A percentile compares a stretch with the other conserved stretches of the same genome.
Conservation (phyloP, 2,797 vertebrate species). For the Peromyscus aztecus region DNA sequence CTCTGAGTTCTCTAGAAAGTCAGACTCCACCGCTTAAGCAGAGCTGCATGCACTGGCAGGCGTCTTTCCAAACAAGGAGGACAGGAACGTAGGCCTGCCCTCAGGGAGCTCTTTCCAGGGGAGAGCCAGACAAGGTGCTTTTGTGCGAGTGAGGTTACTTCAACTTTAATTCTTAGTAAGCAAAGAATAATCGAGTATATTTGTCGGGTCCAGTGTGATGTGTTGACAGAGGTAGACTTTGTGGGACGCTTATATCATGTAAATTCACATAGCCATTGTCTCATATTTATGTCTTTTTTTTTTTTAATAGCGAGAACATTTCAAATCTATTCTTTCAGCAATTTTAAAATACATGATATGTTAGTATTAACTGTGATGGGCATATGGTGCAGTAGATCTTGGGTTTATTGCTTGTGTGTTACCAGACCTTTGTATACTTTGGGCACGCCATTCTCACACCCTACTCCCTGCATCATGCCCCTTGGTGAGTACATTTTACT, state of each 20-base stretch:
- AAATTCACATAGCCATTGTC: background rate
- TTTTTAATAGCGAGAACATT: background rate
- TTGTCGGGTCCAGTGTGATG: background rate
- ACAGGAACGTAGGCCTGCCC: background rate
- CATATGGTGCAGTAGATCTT: background rate
- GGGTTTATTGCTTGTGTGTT: background rate
- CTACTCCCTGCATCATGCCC: background rate
- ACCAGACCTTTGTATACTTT: background rate
- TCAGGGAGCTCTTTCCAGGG: background rate
- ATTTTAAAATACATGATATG: background rate
- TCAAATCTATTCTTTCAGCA: background rate
- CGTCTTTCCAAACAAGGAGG: background rate
- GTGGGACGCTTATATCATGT: background rate
- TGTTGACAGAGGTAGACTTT: background rate
- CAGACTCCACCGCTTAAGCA: background rate
- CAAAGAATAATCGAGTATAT: background rate
- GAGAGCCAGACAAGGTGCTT: background rate
- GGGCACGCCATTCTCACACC: background rate
- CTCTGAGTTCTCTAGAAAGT: slow-evolving; percentile 12
- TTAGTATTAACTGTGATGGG: background rate
- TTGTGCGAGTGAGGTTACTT: background rate
- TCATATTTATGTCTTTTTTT: background rate
- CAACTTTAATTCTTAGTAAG: background rate
- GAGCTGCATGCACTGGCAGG: accelerated
- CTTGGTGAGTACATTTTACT: too few relatives aligned